Conservation (phyloP, 1,140 invertebrate genomes). For the Ooceraea biroi region DNA sequence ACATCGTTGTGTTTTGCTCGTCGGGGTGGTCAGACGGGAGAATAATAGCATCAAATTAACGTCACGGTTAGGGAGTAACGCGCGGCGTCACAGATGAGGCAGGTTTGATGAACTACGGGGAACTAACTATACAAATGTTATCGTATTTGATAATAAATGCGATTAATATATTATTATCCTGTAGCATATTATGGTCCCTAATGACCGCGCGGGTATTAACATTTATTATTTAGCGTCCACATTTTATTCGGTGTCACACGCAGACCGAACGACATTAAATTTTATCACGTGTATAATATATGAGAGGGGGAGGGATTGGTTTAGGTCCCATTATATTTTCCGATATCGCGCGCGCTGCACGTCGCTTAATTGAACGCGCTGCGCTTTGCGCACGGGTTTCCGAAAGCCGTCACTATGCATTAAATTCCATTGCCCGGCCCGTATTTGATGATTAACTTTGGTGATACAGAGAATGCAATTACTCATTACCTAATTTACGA, state of each 20-base stretch:
- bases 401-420: slow-evolving; percentile 33
- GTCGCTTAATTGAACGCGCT: slow-evolving; percentile 50
- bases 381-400: slow-evolving; percentile 4
- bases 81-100: neutral
- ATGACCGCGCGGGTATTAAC: slow-evolving; percentile 30
- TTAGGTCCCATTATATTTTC: slow-evolving; percentile 60
- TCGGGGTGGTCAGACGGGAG: neutral
- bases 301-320: slow-evolving; percentile 33
- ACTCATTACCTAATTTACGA: slow-evolving; percentile 67
- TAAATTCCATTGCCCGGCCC: slow-evolving; percentile 47
- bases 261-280: slow-evolving; percentile 50
- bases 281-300: slow-evolving; percentile 59
- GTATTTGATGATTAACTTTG: slow-evolving; percentile 68
- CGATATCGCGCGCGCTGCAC: slow-evolving; percentile 35
- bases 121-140: slow-evolving; percentile 39
- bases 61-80: slow-evolving; percentile 38
- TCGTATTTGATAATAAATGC: slow-evolving; percentile 42
- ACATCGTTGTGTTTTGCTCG: neutral
- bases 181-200: slow-evolving; percentile 14
- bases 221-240: slow-evolving; percentile 57
- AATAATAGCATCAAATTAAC: slow-evolving; percentile 47
- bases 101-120: slow-evolving; percentile 41
- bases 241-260: slow-evolving; percentile 59
- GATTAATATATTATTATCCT: slow-evolving; percentile 52
- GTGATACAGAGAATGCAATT: slow-evolving; percentile 52